Percentiles rank a stretch among this genome's conserved stretches.
Conservation (phyloP, 2,113 vertebrate species). For the Thamnaconus septentrionalis region DNA sequence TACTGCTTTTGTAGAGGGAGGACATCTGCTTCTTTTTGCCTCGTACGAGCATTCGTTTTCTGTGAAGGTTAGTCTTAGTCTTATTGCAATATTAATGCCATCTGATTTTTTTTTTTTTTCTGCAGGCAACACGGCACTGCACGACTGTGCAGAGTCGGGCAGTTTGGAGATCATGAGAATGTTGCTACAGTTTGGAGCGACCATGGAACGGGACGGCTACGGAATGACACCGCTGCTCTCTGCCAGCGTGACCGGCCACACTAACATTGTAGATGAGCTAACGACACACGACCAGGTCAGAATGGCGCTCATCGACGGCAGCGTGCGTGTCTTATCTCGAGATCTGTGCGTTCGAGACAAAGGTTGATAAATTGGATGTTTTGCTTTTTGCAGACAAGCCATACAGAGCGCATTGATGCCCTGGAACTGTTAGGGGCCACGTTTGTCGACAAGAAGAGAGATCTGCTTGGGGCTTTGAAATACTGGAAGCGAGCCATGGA, state of each 20-base stretch:
- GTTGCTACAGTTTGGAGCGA: constrained; percentile 93
- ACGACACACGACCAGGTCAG: constrained; percentile 82
- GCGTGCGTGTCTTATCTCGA: neutral
- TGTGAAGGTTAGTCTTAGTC: too few species aligned
- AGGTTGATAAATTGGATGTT: neutral
- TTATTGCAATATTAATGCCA: neutral
- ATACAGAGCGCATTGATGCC: constrained; percentile 88
- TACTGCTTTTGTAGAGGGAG: too few species aligned
- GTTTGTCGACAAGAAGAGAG: constrained; percentile 97
- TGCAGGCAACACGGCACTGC: constrained; percentile 93
- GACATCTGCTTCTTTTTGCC: too few species aligned
- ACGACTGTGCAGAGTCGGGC: constrained; percentile 98
- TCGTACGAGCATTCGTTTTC: too few species aligned
- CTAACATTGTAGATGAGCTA: constrained; percentile 96
- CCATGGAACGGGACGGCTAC: constrained; percentile 97
- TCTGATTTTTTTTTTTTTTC: constrained; percentile 7
- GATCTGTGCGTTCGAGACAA: neutral
- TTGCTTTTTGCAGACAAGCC: constrained; percentile 77
- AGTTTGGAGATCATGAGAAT: constrained; percentile 98
- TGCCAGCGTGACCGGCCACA: constrained; percentile 96
- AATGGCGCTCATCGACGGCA: neutral
- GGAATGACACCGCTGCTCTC: constrained; percentile 97
- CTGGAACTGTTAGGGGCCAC: constrained; percentile 95
- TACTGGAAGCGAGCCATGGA: constrained; percentile 99
- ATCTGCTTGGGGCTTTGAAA: constrained; percentile 94